Evolutionary conservation across 2,888 invertebrate species (phyloP).

Genomic region (Drosophila anomelani): DNA sequence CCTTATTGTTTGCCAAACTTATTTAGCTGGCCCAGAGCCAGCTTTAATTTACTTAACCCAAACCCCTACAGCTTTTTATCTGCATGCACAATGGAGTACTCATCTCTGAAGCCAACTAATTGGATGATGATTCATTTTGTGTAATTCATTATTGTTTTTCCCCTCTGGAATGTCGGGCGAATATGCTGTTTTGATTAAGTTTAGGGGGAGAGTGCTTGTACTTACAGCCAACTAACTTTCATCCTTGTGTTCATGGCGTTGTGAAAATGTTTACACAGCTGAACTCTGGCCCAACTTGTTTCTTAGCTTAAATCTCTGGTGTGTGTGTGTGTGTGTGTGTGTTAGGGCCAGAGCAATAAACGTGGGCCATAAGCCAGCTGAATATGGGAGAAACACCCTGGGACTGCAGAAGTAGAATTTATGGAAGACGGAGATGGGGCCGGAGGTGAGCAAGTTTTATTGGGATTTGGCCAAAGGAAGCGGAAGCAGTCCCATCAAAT

Average conservation of each 20-base stretch:
- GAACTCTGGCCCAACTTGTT: slow-evolving; percentile 24
- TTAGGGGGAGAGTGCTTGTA: slow-evolving; percentile 6
- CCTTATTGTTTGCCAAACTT: not conserved
- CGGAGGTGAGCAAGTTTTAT: slow-evolving; percentile 20
- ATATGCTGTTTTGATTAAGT: slow-evolving; percentile 25
- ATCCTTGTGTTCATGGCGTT: slow-evolving; percentile 21
- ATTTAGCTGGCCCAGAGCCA: not conserved
- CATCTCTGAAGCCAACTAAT: slow-evolving; percentile 15
- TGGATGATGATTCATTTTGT: slow-evolving; percentile 36
- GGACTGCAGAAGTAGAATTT: slow-evolving; percentile 27
- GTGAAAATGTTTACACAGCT: slow-evolving; percentile 34
- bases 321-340: not conserved
- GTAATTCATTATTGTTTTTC: slow-evolving; percentile 16
- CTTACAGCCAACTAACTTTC: slow-evolving; percentile 14
- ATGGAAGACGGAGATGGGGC: slow-evolving; percentile 25
- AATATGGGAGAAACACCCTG: slow-evolving; percentile 35
- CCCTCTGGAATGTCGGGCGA: not conserved
- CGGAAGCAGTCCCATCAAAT: slow-evolving; percentile 24
- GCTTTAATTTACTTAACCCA: slow-evolving; percentile 8
- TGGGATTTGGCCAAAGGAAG: slow-evolving; percentile 15
- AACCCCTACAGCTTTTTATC: not conserved
- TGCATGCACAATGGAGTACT: slow-evolving; percentile 1
- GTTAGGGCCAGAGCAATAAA: slow-evolving; percentile 32
- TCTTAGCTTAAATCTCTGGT: slow-evolving; percentile 6
- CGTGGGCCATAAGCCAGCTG: slow-evolving; percentile 22